These are phyloP conservation scores for Rhyacophila evoluta DNA, from an alignment of 2,888 invertebrate species.

Conservation along the genomic window DNA sequence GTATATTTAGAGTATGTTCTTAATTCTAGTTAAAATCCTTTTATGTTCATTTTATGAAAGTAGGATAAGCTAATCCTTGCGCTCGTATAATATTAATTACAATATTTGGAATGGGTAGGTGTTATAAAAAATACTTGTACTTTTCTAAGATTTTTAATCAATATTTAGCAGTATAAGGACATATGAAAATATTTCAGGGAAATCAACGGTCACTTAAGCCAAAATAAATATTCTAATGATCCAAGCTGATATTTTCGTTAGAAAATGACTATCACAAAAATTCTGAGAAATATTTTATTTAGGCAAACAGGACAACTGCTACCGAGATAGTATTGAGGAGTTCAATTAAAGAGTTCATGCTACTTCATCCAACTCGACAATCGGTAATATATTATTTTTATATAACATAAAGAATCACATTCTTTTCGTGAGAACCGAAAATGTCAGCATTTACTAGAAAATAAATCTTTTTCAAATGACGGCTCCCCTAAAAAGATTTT, in stretches of 20 bases:
- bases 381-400: not conserved
- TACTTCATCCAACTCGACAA: not conserved
- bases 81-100: too few species aligned
- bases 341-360: too few species aligned
- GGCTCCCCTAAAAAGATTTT: too few species aligned
- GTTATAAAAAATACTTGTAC: too few species aligned
- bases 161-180: constrained; percentile 22
- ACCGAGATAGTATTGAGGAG: not conserved
- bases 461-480: too few species aligned
- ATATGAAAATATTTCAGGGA: constrained; percentile 12
- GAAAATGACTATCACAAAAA: not conserved
- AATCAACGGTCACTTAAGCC: constrained; percentile 17
- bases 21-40: too few species aligned
- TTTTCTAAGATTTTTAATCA: constrained; percentile 22
- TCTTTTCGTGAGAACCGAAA: not conserved
- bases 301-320: not conserved
- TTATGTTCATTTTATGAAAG: too few species aligned
- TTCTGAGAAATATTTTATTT: not conserved
- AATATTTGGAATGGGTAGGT: too few species aligned
- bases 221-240: constrained; percentile 2
- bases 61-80: too few species aligned
- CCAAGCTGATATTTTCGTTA: constrained; percentile 11
- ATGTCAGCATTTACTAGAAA: constrained; percentile 6
- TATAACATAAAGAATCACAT: not conserved
- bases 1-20: too few species aligned